Evolutionary conservation across 2,888 invertebrate genomes (phyloP), one percentile per base, ranked within the genome.

Genomic region (Esperia sulphurella): DNA sequence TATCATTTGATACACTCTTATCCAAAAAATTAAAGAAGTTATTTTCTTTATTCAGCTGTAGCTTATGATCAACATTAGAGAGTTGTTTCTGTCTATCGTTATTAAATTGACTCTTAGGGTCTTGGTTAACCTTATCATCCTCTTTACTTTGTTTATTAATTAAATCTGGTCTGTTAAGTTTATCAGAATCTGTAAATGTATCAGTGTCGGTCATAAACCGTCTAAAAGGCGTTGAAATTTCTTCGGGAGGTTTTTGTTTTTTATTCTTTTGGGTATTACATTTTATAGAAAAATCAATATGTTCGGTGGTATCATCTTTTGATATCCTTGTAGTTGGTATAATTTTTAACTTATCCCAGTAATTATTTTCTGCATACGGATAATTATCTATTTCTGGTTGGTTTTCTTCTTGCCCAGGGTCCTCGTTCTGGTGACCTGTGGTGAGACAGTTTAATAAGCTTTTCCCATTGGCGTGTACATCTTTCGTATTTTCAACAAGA

Each of bases 381-480:
- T 8, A 1, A 31, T 31, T 8, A 9, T 31, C 31, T 5, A 21
- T 21, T 5, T 5, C 21, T 21, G 21, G 21, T 21, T 31, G 31
- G 31, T 31, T 9, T 31, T 8, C 1, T 31, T 31, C 31, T 31
- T 31, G 10, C 31, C 7, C 10, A 31, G 31, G 10, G 8, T 31
- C 31, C 10, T 8, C 31, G 10, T 31, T 31, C 31, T 31, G 8
- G 12, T 38, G 12, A 10, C 6, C 13, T 38, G 14, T 41, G 12
- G 28, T 14, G 12, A 14, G 14, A 35, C 42, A 28, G 13, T 45
- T 39, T 43, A 28, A 33, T 7, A 29, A 21, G 28, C 48, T 42
- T n/a, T 47, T 43, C 35, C 35, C 8, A 43, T 46, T 44, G 21
- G 14, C 43, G 14, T 49, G 28, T 13, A 40, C 8, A n/a, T 43